Percentiles rank a stretch among this genome's conserved stretches.
These are phyloP conservation scores for Rhincodon typus DNA, from an alignment of 2,797 vertebrate species.

Conservation along the genomic window DNA sequence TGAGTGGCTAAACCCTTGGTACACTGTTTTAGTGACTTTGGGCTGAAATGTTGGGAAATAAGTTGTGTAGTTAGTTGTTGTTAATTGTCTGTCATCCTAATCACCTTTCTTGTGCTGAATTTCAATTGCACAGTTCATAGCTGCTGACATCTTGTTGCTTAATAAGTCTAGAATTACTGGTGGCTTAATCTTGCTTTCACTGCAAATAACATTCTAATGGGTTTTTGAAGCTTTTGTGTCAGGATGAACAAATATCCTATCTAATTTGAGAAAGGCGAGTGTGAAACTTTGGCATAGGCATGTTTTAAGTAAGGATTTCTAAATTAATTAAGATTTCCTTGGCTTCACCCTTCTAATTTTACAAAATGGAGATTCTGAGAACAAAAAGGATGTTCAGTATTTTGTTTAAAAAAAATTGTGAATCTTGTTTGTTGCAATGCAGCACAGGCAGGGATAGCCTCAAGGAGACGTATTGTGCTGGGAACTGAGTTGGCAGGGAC, in stretches of 20 bases:
- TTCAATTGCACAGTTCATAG: background rate
- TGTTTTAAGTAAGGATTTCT: background rate
- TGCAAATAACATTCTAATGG: background rate
- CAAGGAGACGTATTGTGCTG: slow-evolving; percentile 62
- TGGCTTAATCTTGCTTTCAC: background rate
- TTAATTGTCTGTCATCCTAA: background rate
- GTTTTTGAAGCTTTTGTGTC: background rate
- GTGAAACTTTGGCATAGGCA: background rate
- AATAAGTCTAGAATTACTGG: background rate
- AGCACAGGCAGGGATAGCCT: slow-evolving; percentile 46
- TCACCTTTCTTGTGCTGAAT: background rate
- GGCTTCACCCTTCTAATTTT: background rate
- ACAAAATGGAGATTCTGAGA: slow-evolving; percentile 50
- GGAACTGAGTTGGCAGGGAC: slow-evolving; percentile 72
- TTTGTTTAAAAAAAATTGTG: slow-evolving; percentile 41
- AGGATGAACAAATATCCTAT: background rate
- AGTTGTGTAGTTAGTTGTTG: background rate
- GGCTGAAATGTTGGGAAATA: background rate
- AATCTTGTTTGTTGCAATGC: slow-evolving; percentile 50
- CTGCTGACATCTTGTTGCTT: background rate
- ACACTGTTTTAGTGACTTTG: background rate
- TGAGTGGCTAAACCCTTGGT: background rate
- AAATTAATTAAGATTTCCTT: background rate
- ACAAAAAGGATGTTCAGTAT: slow-evolving; percentile 44
- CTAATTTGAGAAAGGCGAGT: background rate